A percentile compares a stretch with the other conserved stretches of the same genome.
Conservation (phyloP, 2,113 vertebrate genomes). For the Sterna hirundo region DNA sequence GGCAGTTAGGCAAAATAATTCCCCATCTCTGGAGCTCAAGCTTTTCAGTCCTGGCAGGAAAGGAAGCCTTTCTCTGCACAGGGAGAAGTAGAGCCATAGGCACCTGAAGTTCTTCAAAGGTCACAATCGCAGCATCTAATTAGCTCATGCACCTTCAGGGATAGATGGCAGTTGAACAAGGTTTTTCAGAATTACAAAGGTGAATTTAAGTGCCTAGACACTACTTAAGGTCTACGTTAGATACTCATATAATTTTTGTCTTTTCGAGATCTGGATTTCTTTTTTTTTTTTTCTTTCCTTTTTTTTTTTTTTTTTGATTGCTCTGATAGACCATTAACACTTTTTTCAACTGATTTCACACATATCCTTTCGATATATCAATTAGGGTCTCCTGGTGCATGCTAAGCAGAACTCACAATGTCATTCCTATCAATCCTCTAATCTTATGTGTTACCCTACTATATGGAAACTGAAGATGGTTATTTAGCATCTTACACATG, state of each 20-base stretch:
- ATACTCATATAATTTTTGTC: neutral
- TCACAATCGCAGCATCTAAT: neutral
- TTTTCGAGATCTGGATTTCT: neutral
- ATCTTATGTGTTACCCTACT: neutral
- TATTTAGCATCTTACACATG: neutral
- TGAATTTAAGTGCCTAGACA: neutral
- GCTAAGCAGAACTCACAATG: slow-evolving; percentile 32
- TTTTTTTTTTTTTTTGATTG: neutral
- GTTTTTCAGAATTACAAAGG: neutral
- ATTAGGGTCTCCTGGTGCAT: slow-evolving; percentile 6
- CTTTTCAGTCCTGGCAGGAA: neutral
- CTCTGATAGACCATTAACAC: slow-evolving; percentile 49
- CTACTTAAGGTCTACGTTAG: neutral
- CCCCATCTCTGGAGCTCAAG: neutral
- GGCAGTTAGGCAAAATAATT: neutral
- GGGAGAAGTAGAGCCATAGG: neutral
- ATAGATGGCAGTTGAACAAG: neutral
- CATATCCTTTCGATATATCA: slow-evolving; percentile 43
- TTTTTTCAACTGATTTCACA: slow-evolving; percentile 57
- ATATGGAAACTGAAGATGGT: neutral
- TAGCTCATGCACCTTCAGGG: neutral
- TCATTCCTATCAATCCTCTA: slow-evolving; percentile 25
- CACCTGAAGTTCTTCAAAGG: neutral
- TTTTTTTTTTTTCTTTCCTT: neutral
- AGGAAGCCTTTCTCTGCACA: neutral